phyloP scores from a whole-genome alignment of 2,797 vertebrate genomes.

The Dermochelys coriacea region DNA sequence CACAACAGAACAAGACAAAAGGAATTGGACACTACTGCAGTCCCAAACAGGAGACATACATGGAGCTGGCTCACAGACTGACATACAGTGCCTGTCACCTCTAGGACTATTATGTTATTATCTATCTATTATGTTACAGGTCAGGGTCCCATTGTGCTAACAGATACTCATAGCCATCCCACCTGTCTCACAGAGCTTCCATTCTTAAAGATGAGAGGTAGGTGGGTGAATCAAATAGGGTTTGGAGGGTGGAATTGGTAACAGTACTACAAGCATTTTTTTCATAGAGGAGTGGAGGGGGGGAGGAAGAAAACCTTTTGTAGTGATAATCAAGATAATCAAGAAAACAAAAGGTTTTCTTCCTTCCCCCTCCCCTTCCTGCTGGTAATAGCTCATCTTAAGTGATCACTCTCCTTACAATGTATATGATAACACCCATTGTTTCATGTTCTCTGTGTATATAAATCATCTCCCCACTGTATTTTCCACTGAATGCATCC shows the following conservation, averaged over 20 bases:
- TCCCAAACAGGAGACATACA: rapidly evolving
- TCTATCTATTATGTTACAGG: not conserved
- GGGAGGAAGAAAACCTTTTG: too few relatives aligned
- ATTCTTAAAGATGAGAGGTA: not conserved
- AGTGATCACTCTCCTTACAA: too few relatives aligned
- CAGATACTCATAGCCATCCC: not conserved
- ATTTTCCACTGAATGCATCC: too few relatives aligned
- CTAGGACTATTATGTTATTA: not conserved
- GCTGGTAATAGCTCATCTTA: too few relatives aligned
- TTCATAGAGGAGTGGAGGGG: too few relatives aligned
- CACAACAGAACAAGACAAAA: rapidly evolving
- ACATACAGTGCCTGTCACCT: rapidly evolving
- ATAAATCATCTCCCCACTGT: too few relatives aligned
- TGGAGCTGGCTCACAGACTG: rapidly evolving
- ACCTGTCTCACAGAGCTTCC: not conserved
- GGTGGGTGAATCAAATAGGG: not conserved
- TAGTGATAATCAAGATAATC: too few relatives aligned
- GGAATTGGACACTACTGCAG: rapidly evolving
- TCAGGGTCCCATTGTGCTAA: not conserved
- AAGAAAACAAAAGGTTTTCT: too few relatives aligned
- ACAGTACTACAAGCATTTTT: rapidly evolving
- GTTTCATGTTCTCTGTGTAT: too few relatives aligned
- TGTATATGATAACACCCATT: too few relatives aligned
- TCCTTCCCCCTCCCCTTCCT: too few relatives aligned
- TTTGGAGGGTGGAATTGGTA: rapidly evolving